Percentiles rank a stretch among this genome's conserved stretches.
These are phyloP conservation scores for Meriones unguiculatus DNA, from an alignment of 2,113 vertebrate species.

Conservation along the genomic window DNA sequence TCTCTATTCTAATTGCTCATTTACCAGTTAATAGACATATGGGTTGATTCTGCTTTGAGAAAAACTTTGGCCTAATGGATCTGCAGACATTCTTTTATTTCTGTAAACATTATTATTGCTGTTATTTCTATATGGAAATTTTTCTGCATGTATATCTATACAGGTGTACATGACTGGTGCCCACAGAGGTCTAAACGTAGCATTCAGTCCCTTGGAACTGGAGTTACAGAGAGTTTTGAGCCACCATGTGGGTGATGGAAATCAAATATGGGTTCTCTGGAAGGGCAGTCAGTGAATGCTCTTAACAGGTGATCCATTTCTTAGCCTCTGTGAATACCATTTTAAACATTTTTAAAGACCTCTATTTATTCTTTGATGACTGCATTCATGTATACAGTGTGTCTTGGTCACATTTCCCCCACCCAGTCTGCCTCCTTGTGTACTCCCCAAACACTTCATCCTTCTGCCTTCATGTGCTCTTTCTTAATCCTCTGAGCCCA, in stretches of 20 bases:
- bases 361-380: neutral
- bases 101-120: neutral
- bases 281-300: neutral
- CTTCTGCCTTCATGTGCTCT: neutral
- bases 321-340: neutral
- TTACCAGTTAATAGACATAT: neutral
- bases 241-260: neutral
- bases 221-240: neutral
- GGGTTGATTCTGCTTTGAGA: neutral
- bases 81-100: neutral
- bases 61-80: neutral
- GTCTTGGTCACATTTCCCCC: too few relatives aligned
- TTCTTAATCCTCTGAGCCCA: neutral
- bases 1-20: neutral
- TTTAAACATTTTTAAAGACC: neutral
- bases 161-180: neutral
- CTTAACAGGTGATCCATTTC: neutral
- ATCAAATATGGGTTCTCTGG: neutral
- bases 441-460: neutral
- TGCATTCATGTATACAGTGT: neutral
- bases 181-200: neutral
- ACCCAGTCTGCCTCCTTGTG: neutral
- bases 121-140: neutral
- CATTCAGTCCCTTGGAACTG: neutral
- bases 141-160: neutral